Evolutionary conservation across 2,888 invertebrate genomes (phyloP), one percentile per base, ranked within the genome.

Genomic region (Stenurella melanura): DNA sequence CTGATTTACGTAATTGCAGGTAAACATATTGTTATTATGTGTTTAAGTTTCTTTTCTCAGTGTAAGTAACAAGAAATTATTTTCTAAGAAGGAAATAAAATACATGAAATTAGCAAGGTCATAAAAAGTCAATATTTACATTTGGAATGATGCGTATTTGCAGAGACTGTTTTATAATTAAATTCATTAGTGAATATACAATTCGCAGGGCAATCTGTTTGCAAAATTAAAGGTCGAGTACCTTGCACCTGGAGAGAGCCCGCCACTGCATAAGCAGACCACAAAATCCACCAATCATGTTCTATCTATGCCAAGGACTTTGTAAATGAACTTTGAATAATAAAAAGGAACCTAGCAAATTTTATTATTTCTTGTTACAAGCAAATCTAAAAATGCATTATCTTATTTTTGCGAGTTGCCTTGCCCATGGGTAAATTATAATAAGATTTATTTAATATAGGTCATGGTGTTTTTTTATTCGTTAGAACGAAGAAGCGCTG

Each of bases 251-350:
- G 9, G 10, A 30, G 12, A 34, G n/a, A 34, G 54, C 6, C 54
- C 69, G 69, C 34, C 42, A 38, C 64, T 64, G 64, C 10, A 12
- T 64, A 17, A 64, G 19, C 42, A 64, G 34, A 64, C 64, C 64
- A 64, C 64, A 4, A 42, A 50, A 38, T 60, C 70, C 15, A 57
- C 70, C 60, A 70, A 70, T 60, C 19, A 21, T 50, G 50, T 70
- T 38, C 15, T 60, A 70, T 70, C 42, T 60, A 70, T 70, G 70
- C 70, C 70, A 70, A 70, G 70, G 70, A 42, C 60, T 60, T 58
- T 61, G 19, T 26, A 19, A 18, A 38, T 60, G 42, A 60, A 60
- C 18, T 70, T 60, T 60, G 60, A n/a, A 50, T 60, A 15, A 42
- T 42, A 42, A 15, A 42, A 60, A 58, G 30, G 34, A 70, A 70